phyloP scores from a whole-genome alignment of 2,888 invertebrate species.

The Pasiphila rectangulata region DNA sequence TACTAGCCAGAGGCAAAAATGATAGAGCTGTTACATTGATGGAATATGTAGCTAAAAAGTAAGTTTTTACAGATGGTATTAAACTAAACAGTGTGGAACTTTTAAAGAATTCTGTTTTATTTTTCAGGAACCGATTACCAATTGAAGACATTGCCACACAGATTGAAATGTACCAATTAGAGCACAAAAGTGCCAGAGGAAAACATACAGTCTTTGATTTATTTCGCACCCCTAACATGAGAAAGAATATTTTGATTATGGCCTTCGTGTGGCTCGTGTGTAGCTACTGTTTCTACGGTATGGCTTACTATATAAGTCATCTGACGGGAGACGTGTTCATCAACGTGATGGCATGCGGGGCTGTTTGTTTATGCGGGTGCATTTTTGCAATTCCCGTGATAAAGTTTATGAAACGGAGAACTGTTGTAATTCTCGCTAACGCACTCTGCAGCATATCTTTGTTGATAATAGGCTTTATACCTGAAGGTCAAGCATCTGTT shows the following conservation, averaged over 20 bases:
- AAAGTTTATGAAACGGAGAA: constrained; percentile 83
- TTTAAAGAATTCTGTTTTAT: too few species aligned
- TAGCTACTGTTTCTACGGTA: constrained; percentile 87
- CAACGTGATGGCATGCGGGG: constrained; percentile 88
- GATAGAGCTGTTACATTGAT: constrained; percentile 82
- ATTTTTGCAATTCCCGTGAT: constrained; percentile 82
- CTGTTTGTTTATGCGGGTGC: constrained; percentile 80
- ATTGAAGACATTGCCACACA: constrained; percentile 59
- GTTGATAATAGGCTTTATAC: constrained; percentile 81
- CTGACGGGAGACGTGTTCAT: constrained; percentile 88
- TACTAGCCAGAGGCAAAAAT: constrained; percentile 83
- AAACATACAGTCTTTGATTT: constrained; percentile 80
- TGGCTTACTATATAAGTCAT: constrained; percentile 88
- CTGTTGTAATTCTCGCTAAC: constrained; percentile 82
- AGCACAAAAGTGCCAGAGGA: constrained; percentile 38
- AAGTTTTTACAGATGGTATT: constrained; percentile 39
- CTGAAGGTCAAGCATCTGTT: constrained; percentile 66
- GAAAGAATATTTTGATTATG: constrained; percentile 85
- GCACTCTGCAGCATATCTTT: constrained; percentile 80
- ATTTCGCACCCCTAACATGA: constrained; percentile 83
- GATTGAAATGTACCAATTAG: constrained; percentile 56
- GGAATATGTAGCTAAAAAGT: constrained; percentile 82
- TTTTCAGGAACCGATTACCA: constrained; percentile 64
- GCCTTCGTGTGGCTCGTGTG: constrained; percentile 89
- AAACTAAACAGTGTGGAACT: too few species aligned